Evolutionary conservation across 2,113 vertebrate species (phyloP), one percentile per base, ranked within the genome.

Genomic region (Blennius ocellaris): DNA sequence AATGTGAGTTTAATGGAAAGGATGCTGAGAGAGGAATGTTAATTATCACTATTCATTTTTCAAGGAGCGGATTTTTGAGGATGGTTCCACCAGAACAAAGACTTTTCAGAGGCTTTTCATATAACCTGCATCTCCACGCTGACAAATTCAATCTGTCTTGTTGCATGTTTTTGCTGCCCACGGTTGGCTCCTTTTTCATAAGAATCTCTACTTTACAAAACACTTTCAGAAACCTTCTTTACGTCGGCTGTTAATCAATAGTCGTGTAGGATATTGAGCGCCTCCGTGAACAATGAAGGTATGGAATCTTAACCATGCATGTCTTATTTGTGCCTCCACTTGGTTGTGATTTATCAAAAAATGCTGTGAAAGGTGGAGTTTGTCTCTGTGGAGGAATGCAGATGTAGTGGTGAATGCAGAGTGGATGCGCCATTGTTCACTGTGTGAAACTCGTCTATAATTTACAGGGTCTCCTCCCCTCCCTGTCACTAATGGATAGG

Each of bases 1-100:
- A 92, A 89, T 83, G 71, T 71, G 69, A 78, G 45, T 89, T 90
- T 91, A 93, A 93, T 93, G 90, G 89, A 87, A 90, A 90, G 74
- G 82, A 85, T 81, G 85, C 81, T 78, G 78, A 75, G 88, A 86
- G 85, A 85, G 65, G 89, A 92, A 92, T 91, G 87, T 86, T 93
- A 93, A 93, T 94, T 91, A 93, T 89, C 55, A 2, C 37, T 57
- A 59, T 88, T 90, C 52, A 79, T 88, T 92, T 92, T 84, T 70
- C 59, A 60, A 52, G 3, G 6, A 58, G 66, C 53, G 56, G 43
- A 71, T 72, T 65, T 50, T 36, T 7, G 21, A 61, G 54, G 63
- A 66, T 54, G 80, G 62, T 38, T 83, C 66, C 30, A 36, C 49
- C 0, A 6, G 75, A 81, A 82, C 67, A 86, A 89, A 86, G 71